These are phyloP conservation scores for Aplochiton taeniatus DNA, from an alignment of 2,797 vertebrate genomes.

Conservation along the genomic window DNA sequence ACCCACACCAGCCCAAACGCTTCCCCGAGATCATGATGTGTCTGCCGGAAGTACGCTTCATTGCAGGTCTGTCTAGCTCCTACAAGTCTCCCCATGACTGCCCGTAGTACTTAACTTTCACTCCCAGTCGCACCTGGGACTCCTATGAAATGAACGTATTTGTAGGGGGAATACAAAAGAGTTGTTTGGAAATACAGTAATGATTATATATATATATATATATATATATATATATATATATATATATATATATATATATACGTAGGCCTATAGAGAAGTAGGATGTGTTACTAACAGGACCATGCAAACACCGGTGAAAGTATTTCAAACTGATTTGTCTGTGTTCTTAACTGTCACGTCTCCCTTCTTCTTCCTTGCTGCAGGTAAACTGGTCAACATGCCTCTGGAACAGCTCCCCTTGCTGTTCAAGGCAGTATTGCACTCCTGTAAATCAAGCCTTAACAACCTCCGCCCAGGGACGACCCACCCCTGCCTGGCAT, in stretches of 20 bases:
- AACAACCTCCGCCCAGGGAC: slow-evolving; percentile 48
- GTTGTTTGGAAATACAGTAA: too few species aligned
- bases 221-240: too few species aligned
- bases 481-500: slow-evolving; percentile 28
- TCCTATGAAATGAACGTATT: too few species aligned
- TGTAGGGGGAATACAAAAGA: too few species aligned
- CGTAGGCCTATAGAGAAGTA: too few species aligned
- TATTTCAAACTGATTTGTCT: background rate
- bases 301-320: too few species aligned
- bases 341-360: background rate
- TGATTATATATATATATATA: too few species aligned
- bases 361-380: slow-evolving; percentile 7
- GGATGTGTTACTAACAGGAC: too few species aligned
- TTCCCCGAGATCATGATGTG: slow-evolving; percentile 85
- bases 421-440: slow-evolving; percentile 82
- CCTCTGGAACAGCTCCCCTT: slow-evolving; percentile 83
- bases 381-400: slow-evolving; percentile 83
- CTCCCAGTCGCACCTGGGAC: too few species aligned
- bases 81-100: too few species aligned
- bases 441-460: slow-evolving; percentile 77
- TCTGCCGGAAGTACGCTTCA: slow-evolving; percentile 81
- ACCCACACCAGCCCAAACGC: slow-evolving; percentile 80
- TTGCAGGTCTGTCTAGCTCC: slow-evolving; percentile 79
- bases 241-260: too few species aligned
- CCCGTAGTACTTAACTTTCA: too few species aligned